Evolutionary conservation across 2,888 invertebrate species (phyloP).

Genomic region (Tridacna gigas): DNA sequence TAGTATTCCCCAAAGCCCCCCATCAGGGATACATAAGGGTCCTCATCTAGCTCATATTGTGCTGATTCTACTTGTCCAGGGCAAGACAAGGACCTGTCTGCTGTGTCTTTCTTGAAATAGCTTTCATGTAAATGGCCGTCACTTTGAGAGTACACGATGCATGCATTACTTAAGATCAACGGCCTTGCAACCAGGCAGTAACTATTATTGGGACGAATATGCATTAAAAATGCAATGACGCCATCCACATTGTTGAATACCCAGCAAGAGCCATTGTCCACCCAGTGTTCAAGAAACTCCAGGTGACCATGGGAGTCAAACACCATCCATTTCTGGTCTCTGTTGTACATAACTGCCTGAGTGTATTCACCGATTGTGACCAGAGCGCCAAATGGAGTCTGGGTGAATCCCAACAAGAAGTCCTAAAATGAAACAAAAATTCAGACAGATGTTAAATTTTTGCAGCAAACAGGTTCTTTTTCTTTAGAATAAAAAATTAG

Average conservation of each 20-base stretch:
- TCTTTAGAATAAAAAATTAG: no score
- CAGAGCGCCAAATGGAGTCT: conserved; percentile 3
- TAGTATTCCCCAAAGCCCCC: conserved; percentile 12
- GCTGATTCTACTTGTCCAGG: background rate
- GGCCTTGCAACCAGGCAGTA: conserved; percentile 8
- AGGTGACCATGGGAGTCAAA: conserved; percentile 6
- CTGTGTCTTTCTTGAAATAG: background rate
- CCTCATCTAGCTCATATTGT: conserved; percentile 1
- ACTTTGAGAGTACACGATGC: background rate
- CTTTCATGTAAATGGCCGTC: background rate
- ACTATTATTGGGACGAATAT: background rate
- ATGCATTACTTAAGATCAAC: background rate
- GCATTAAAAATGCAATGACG: background rate
- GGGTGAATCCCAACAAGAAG: background rate
- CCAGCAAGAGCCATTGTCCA: background rate
- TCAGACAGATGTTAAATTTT: no score
- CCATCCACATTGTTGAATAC: conserved; percentile 8
- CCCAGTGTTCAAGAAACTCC: background rate
- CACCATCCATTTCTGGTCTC: background rate
- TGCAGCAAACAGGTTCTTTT: no score
- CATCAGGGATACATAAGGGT: conserved; percentile 12
- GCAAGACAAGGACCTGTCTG: background rate
- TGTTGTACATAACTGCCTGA: conserved; percentile 3
- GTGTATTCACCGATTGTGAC: background rate
- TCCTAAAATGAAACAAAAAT: background rate